phyloP scores from a whole-genome alignment of 2,888 invertebrate species.

The Hybos culiciformis region DNA sequence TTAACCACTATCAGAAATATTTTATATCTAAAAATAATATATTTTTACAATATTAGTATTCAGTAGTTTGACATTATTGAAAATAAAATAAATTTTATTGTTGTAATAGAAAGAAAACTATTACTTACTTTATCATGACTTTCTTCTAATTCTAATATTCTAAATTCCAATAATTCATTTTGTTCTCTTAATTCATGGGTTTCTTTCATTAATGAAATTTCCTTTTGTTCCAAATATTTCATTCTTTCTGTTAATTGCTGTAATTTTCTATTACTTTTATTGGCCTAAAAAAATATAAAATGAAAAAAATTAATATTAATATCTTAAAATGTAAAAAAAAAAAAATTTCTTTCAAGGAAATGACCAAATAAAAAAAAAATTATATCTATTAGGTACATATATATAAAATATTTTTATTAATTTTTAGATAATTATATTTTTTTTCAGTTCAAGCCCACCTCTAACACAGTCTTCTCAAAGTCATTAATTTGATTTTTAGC shows the following conservation, averaged over 20 bases:
- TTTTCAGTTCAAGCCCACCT: constrained; percentile 33
- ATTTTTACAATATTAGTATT: too few species aligned
- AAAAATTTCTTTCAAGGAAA: neutral
- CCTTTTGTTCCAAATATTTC: constrained; percentile 37
- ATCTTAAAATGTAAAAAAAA: too few species aligned
- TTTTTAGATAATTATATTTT: too few species aligned
- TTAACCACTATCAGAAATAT: too few species aligned
- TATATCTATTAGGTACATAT: neutral
- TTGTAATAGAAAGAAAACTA: too few species aligned
- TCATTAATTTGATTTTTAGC: constrained; percentile 39
- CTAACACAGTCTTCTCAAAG: constrained; percentile 36
- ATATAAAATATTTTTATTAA: neutral
- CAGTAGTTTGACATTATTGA: too few species aligned
- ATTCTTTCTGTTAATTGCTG: constrained; percentile 32
- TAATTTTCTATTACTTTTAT: constrained; percentile 27
- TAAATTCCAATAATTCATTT: constrained; percentile 66
- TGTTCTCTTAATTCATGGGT: constrained; percentile 62
- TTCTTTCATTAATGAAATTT: constrained; percentile 49
- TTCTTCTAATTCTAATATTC: constrained; percentile 63
- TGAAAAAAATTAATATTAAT: neutral
- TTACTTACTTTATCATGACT: constrained; percentile 40
- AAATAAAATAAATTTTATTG: too few species aligned
- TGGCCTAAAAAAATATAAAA: constrained; percentile 19
- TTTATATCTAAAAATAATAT: too few species aligned
- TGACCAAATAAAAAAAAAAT: neutral